Base-by-base conservation (phyloP, 2,888 invertebrate genomes). In the Hedychridium roseum region DNA sequence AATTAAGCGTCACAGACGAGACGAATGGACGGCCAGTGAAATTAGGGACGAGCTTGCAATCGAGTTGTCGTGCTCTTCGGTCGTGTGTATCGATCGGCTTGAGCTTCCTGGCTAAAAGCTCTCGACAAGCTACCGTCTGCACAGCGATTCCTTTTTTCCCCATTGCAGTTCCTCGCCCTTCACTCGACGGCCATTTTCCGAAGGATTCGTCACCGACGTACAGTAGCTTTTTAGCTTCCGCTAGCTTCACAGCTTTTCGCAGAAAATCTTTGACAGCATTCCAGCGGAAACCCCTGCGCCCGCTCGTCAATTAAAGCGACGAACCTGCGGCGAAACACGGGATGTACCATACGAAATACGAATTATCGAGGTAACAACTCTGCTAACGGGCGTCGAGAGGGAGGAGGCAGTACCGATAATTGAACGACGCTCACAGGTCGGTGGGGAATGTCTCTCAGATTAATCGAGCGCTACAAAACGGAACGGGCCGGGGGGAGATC, bases 301-400 rank as follows among this genome's bases (percentile, higher is more conserved):
- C 40, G 39, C 48, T 50, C 58, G 39, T 62, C 50, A 54, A 60
- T 60, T 60, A 60, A 61, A 51, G 61, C 35, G 54, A 50, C 42
- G 43, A 48, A 43, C 48, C 45, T 40, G 34, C 36, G 35, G 40
- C 35, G 35, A 51, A 54, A 58, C 49, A 27, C 20, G 50, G 45
- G 46, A 60, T 3, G 9, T 60, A 54, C 58, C n/a, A n/a, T 50
- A 43, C 62, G 46, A 54, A 39, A 50, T 51, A 62, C 62, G 62
- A 60, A 60, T 60, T 60, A 60, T 58, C 58, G 60, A 45, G 60
- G 60, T 54, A 58, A 62, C 60, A 58, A 58, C 62, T 60, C 58
- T 58, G 60, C 62, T 60, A 60, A 44, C 54, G 51, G 39, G 36
- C 30, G 44, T 34, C 51, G 58, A 46, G 61, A 49, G 54, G 36